A percentile compares a stretch with the other conserved stretches of the same genome.
Evolutionary conservation across 1,140 invertebrate species (phyloP).

Genomic region (Listronotus bonariensis): DNA sequence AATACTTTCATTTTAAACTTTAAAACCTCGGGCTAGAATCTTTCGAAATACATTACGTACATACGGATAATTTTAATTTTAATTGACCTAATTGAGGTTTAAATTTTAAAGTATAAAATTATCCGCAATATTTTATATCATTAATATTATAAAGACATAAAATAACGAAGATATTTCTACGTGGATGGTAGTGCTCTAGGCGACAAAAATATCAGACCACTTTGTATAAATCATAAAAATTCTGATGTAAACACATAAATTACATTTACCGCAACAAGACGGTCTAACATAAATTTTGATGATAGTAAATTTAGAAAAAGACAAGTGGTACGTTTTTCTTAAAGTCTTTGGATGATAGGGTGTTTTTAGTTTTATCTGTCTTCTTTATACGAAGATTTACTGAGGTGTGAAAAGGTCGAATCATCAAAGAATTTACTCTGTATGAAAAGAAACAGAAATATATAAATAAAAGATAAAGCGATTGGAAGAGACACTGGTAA

Average conservation of each 20-base stretch:
- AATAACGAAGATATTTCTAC: no score
- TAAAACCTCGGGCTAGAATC: no score
- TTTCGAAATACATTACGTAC: no score
- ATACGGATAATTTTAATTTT: no score
- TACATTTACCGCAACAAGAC: conserved; percentile 26
- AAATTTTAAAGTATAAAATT: no score
- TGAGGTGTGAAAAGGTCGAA: conserved; percentile 13
- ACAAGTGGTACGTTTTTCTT: conserved; percentile 22
- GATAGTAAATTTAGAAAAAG: conserved; percentile 31
- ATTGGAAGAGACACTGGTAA: no score
- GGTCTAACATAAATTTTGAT: conserved; percentile 32
- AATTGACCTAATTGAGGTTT: no score
- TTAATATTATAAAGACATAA: no score
- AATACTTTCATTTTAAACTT: no score
- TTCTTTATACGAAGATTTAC: neutral
- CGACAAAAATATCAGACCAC: conserved; percentile 31
- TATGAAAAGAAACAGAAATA: no score
- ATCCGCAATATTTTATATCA: no score
- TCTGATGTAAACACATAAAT: conserved; percentile 37
- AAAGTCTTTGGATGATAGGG: conserved; percentile 18
- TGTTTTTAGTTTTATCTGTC: conserved; percentile 19
- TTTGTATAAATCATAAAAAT: conserved; percentile 38
- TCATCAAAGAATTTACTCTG: neutral
- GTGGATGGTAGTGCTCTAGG: conserved; percentile 17
- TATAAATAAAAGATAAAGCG: no score